Evolutionary conservation across 2,113 vertebrate species (phyloP), one percentile per base, ranked within the genome.

Genomic region (Eleginops maclovinus): DNA sequence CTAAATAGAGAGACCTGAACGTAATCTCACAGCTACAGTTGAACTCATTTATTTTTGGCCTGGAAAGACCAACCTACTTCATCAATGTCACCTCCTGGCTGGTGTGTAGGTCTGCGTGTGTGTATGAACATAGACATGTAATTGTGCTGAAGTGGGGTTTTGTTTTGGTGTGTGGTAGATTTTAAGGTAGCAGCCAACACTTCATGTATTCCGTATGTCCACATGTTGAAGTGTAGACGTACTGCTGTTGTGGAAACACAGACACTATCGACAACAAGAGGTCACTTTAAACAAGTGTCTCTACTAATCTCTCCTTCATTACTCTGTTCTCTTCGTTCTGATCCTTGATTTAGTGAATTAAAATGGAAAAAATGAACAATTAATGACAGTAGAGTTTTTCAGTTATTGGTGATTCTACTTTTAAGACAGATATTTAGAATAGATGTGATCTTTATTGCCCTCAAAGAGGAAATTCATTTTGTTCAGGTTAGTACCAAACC

Each of bases 41-140:
- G 88, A 92, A 93, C 88, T 90, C 77, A 88, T 93, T 93, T 90
- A 93, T 89, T 89, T 86, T 83, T 88, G 82, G 73, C 75, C 87
- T 71, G 80, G 66, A 86, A 90, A 86, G 72, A 86, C 77, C 82
- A 87, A 82, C 75, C 82, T 72, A 77, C 70, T 92, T 89, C 44
- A 89, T 93, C 92, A 93, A 80, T 88, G 90, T 88, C 90, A 88
- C 75, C 81, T 78, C 58, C 53, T 51, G 77, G 65, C 75, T 68
- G 69, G 12, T 68, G 72, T 72, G 72, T 73, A 51, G 53, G 16
- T 77, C 15, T 28, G 50, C 9, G 43, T 59, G 74, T 28, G 83
- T 68, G 81, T 51, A 31, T 53, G 47, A 54, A 73, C 72, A 26
- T 24, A 49, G 41, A 68, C 70, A 56, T 84, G 68, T 65, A 70